These are phyloP conservation scores for Homarus americanus DNA, from an alignment of 1,140 invertebrate species.

Conservation along the genomic window DNA sequence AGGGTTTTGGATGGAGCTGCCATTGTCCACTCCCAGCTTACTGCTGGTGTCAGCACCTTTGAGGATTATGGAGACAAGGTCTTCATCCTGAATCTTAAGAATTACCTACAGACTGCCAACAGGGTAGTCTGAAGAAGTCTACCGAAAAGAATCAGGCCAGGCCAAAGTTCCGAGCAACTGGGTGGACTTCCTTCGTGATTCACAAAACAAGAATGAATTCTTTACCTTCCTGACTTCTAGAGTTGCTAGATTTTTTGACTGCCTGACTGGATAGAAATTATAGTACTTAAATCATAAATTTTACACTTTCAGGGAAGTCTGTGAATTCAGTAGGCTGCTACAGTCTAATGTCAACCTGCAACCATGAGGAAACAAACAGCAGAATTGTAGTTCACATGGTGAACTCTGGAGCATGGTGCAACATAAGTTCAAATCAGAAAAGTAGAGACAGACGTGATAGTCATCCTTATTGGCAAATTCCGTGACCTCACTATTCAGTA, in stretches of 20 bases:
- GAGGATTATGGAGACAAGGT: slow-evolving; percentile 2
- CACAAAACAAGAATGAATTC: slow-evolving; percentile 36
- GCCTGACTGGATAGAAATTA: slow-evolving; percentile 21
- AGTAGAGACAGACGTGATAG: slow-evolving; percentile 17
- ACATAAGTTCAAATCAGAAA: not conserved
- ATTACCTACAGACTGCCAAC: not conserved
- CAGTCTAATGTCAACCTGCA: slow-evolving; percentile 15
- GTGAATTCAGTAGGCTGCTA: not conserved
- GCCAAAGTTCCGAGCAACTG: slow-evolving; percentile 19
- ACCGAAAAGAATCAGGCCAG: slow-evolving; percentile 5
- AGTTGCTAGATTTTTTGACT: slow-evolving; percentile 19
- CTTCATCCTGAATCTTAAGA: not conserved
- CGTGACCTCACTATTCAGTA: not conserved
- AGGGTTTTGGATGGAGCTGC: slow-evolving; percentile 2
- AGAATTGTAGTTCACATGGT: slow-evolving; percentile 15
- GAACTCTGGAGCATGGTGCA: slow-evolving; percentile 12
- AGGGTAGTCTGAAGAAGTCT: too few species aligned
- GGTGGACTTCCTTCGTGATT: slow-evolving; percentile 23
- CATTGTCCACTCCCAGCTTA: too few species aligned
- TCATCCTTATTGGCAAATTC: slow-evolving; percentile 36
- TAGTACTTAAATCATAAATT: too few species aligned
- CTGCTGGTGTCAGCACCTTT: not conserved
- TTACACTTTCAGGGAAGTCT: slow-evolving; percentile 16
- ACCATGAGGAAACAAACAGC: slow-evolving; percentile 26
- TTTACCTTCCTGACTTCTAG: slow-evolving; percentile 36